Evolutionary conservation across 1,140 invertebrate genomes (phyloP).

Genomic region (Coenobita brevimanus): DNA sequence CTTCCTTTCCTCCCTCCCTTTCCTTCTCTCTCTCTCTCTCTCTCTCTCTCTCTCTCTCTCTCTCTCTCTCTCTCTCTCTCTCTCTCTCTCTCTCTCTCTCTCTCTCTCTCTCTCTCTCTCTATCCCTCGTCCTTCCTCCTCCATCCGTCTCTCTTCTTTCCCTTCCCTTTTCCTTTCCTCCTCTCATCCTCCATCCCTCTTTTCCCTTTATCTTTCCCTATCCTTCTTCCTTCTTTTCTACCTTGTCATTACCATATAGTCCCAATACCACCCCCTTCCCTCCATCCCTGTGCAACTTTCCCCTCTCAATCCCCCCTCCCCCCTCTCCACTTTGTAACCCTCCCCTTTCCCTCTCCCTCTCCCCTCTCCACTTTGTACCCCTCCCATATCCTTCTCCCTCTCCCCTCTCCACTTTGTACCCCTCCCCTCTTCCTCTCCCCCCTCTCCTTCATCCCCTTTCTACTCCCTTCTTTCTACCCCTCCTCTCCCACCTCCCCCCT

Average conservation of each 20-base stretch:
- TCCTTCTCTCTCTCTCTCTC: background rate
- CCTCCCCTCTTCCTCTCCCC: background rate
- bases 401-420: background rate
- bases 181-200: background rate
- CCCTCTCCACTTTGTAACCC: background rate
- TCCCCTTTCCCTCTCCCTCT: background rate
- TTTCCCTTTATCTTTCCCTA: too few species aligned
- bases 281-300: too few species aligned
- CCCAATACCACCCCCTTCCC: too few species aligned
- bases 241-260: too few species aligned
- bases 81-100: background rate
- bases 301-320: background rate
- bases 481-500: background rate
- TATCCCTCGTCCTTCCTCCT: background rate
- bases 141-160: too few species aligned
- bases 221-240: too few species aligned
- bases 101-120: conserved; percentile 1
- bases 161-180: too few species aligned
- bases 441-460: background rate
- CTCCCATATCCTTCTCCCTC: background rate
- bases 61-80: background rate
- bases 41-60: background rate
- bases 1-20: background rate
- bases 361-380: background rate
- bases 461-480: background rate